These are phyloP conservation scores for Calephelis perditalis DNA, from an alignment of 2,888 invertebrate species.

Conservation along the genomic window DNA sequence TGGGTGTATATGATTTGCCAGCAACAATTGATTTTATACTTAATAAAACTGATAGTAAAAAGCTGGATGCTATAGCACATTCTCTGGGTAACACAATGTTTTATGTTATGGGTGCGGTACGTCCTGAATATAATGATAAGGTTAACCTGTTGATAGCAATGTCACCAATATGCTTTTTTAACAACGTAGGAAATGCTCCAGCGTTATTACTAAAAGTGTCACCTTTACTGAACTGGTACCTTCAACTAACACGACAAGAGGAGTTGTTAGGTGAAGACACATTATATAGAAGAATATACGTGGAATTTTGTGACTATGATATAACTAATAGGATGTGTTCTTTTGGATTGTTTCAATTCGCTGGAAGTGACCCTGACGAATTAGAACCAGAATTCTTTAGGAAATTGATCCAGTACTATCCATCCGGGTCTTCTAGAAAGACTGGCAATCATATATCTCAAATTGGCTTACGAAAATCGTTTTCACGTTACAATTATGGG, in stretches of 20 bases:
- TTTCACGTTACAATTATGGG: neutral
- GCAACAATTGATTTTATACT: slow-evolving; percentile 65
- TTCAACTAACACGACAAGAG: slow-evolving; percentile 43
- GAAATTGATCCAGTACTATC: neutral
- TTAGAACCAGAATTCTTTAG: slow-evolving; percentile 62
- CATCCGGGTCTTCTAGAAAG: slow-evolving; percentile 2
- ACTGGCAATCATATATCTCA: neutral
- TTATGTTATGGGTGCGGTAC: slow-evolving; percentile 66
- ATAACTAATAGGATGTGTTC: slow-evolving; percentile 32
- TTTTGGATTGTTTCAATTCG: slow-evolving; percentile 48
- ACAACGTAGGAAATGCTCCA: slow-evolving; percentile 42
- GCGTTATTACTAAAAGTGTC: slow-evolving; percentile 37
- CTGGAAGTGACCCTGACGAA: slow-evolving; percentile 71
- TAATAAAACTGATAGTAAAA: slow-evolving; percentile 56
- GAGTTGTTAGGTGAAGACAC: slow-evolving; percentile 34
- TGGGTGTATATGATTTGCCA: slow-evolving; percentile 82
- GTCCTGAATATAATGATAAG: slow-evolving; percentile 76
- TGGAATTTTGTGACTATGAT: slow-evolving; percentile 29
- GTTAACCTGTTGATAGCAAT: slow-evolving; percentile 67
- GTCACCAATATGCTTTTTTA: slow-evolving; percentile 73
- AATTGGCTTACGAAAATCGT: neutral
- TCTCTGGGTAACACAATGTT: slow-evolving; percentile 80
- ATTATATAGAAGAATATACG: slow-evolving; percentile 13
- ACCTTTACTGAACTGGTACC: slow-evolving; percentile 47
- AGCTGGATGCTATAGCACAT: slow-evolving; percentile 81